These are phyloP conservation scores for Poecilia velifera DNA, from an alignment of 2,797 vertebrate species.

Conservation along the genomic window DNA sequence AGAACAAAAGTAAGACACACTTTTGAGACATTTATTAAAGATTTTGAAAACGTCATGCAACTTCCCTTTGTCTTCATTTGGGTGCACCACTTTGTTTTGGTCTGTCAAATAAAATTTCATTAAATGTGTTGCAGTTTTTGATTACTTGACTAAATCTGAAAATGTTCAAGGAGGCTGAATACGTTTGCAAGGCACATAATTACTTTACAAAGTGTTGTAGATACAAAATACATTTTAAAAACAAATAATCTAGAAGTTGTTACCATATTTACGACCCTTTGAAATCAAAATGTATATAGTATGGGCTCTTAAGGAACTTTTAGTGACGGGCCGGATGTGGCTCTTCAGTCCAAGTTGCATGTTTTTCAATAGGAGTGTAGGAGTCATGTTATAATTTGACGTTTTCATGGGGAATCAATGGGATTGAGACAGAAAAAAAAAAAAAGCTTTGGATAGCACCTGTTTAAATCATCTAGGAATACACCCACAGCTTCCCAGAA, in stretches of 20 bases:
- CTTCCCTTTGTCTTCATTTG: background rate
- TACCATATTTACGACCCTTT: background rate
- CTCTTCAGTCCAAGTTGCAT: background rate
- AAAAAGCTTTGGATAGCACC: slow-evolving; percentile 45
- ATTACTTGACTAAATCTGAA: background rate
- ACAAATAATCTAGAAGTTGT: background rate
- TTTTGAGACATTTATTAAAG: background rate
- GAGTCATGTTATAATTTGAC: slow-evolving; percentile 8
- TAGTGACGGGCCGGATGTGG: background rate
- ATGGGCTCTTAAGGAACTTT: background rate
- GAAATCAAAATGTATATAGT: background rate
- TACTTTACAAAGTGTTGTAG: background rate
- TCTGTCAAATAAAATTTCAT: no score
- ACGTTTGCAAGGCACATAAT: background rate
- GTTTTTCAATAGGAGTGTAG: background rate
- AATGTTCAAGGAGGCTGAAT: background rate
- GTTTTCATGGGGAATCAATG: slow-evolving; percentile 12
- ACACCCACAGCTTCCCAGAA: slow-evolving; percentile 62
- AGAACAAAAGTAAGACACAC: background rate
- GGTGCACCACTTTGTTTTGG: background rate
- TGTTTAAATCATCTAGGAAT: slow-evolving; percentile 59
- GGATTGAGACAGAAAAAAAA: slow-evolving; percentile 14
- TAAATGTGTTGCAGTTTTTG: background rate
- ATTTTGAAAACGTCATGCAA: background rate
- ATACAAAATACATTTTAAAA: background rate